A percentile compares a stretch with the other conserved stretches of the same genome.
phyloP scores from a whole-genome alignment of 2,888 invertebrate genomes.

The Strigamia maritima region DNA sequence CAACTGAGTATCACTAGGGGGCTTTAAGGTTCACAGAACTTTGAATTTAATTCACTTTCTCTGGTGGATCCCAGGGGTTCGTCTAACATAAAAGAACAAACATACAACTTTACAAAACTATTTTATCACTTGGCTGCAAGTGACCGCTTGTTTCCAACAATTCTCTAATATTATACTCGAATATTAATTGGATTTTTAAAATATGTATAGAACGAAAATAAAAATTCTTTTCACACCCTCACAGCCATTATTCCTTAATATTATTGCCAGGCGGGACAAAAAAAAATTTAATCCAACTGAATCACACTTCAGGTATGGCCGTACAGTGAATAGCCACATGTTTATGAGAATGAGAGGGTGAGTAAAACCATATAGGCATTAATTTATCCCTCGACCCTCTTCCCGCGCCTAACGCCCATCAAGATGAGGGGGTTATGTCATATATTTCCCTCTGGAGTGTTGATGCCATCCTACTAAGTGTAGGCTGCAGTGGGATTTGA shows the following conservation, averaged over 20 bases:
- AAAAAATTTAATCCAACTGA: slow-evolving; percentile 9
- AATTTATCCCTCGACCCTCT: background rate
- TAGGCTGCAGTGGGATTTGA: slow-evolving; percentile 26
- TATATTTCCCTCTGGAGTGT: slow-evolving; percentile 28
- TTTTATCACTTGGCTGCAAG: slow-evolving; percentile 4
- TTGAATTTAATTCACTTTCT: slow-evolving; percentile 34
- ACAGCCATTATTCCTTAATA: background rate
- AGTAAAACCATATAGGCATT: background rate
- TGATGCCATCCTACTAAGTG: slow-evolving; percentile 34
- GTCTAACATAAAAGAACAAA: background rate
- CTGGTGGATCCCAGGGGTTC: slow-evolving; percentile 8
- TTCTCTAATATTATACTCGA: background rate
- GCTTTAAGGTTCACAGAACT: slow-evolving; percentile 27
- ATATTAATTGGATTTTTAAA: background rate
- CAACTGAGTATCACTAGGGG: slow-evolving; percentile 22
- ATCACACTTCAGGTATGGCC: slow-evolving; percentile 13
- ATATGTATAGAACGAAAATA: background rate
- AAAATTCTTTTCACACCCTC: background rate
- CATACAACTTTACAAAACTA: slow-evolving; percentile 5
- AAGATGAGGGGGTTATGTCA: slow-evolving; percentile 29
- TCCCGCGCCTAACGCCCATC: background rate
- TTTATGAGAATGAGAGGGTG: background rate
- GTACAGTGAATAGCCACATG: background rate
- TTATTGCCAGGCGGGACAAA: background rate
- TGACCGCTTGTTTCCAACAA: background rate